Evolutionary conservation across 1,140 invertebrate genomes (phyloP), one percentile per base, ranked within the genome.

Genomic region (Sitophilus oryzae): DNA sequence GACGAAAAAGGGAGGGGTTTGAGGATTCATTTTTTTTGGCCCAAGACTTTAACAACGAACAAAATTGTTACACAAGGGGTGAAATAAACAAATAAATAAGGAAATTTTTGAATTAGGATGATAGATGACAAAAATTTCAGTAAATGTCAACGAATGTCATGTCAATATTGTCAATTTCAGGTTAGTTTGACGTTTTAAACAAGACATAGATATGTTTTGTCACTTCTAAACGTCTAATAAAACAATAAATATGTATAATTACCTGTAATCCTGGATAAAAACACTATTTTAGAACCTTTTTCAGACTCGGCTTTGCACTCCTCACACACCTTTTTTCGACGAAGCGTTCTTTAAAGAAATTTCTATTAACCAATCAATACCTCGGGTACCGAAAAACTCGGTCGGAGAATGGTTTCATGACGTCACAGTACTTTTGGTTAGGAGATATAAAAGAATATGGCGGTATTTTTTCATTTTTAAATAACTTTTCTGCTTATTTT

Each of bases 151-250:
- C 55, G 55, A 57, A 48, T 52, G 55, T 57, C 55, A 57, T 43
- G 55, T 57, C 55, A 57, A 57, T 57, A 57, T 57, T 57, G 55
- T 57, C 55, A 57, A 52, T 57, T 51, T 45, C 55, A 51, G 55
- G 55, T 52, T 57, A 57, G 30, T 51, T 56, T 57, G 55, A 57
- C 55, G 55, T 57, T 51, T 51, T 51, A 15, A 20, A 35, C 34
- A 45, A 45, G 34, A 35, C 35, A 37, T 35, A 18, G 8, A 14
- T 21, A 52, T 34, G n/a, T 14, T 22, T n/a, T 30, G 47, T 16
- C 44, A 46, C 30, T n/a, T 18, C 16, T 34, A 47, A 25, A 42
- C 44, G 38, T 5, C 20, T 21, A 41, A 47, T 30, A 54, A 54
- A 14, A 22, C 14, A 38, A 34, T 30, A 16, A 35, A 54, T 46